These are phyloP conservation scores for Hippocampus zosterae DNA, from an alignment of 2,113 vertebrate genomes.

Conservation along the genomic window DNA sequence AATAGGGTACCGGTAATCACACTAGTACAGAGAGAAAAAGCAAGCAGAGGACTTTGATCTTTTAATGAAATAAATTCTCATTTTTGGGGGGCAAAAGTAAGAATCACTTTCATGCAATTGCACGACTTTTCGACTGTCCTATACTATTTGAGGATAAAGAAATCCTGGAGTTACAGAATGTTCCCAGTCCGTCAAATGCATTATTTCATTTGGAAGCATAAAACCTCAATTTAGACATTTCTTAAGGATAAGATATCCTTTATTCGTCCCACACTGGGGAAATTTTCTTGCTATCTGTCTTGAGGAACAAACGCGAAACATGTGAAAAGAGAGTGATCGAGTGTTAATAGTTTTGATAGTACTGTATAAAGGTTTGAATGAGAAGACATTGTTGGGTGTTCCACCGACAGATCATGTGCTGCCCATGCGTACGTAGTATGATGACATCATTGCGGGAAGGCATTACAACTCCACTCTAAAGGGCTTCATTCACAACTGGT, in stretches of 20 bases:
- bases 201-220: neutral
- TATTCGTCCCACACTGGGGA: no score
- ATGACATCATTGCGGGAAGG: constrained; percentile 59
- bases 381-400: constrained; percentile 55
- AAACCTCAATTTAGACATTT: neutral
- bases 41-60: no score
- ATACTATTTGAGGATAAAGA: no score
- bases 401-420: constrained; percentile 60
- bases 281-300: neutral
- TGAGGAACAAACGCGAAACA: neutral
- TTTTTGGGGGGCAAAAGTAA: no score
- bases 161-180: no score
- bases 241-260: no score
- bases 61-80: no score
- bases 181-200: neutral
- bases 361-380: constrained; percentile 26
- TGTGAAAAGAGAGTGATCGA: neutral
- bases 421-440: constrained; percentile 49
- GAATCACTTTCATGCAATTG: no score
- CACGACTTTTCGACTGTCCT: no score
- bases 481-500: constrained; percentile 54
- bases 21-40: no score
- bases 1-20: no score
- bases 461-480: constrained; percentile 34
- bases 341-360: neutral